Base-by-base conservation (phyloP, 2,113 vertebrate species). In the human region DNA sequence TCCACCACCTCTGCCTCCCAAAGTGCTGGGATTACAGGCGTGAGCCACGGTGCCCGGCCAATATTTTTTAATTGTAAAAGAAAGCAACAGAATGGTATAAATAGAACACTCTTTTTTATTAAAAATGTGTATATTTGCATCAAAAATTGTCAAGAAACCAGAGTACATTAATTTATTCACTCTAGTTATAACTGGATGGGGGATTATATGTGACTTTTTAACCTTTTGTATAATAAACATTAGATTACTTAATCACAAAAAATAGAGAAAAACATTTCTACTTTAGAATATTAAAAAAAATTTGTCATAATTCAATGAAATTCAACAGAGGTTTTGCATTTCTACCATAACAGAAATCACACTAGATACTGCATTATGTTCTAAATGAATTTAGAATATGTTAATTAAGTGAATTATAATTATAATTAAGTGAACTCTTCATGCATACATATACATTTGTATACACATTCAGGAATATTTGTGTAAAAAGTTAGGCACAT, bases 391-490 rank as follows among this genome's bases (percentile, higher is more conserved):
- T 90, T 92, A 81, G 40, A 89, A 16, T 75, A 73, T 82, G 40
- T 81, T 94, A 94, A 96, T 66, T 93, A 89, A 81, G 13, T 96
- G 27, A 83, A 57, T 55, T 80, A 10, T 72, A 90, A 88, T 61
- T 78, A 64, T 85, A 90, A 75, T 85, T 72, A 78, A 76, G 57
- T 94, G 59, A 90, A 81, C 89, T 94, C 59, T 97, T 85, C 30
- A 73, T 89, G 45, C 22, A 48, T 76, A 27, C 38, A 70, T 80
- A 50, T 14, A 92, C 23, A 66, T 90, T 89, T 82, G 55, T 81
- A 57, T 96, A 76, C 38, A 40, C 13, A 61, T 75, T 96, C n/a
- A 73, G 35, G 18, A 76, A 93, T 80, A 66, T 66, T 93, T 93
- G n/a, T 76, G 18, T 83, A 85, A 61, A 96, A 43, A 83, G 8